These are phyloP conservation scores for Aricia agestis DNA, from an alignment of 1,140 invertebrate species.

Conservation along the genomic window DNA sequence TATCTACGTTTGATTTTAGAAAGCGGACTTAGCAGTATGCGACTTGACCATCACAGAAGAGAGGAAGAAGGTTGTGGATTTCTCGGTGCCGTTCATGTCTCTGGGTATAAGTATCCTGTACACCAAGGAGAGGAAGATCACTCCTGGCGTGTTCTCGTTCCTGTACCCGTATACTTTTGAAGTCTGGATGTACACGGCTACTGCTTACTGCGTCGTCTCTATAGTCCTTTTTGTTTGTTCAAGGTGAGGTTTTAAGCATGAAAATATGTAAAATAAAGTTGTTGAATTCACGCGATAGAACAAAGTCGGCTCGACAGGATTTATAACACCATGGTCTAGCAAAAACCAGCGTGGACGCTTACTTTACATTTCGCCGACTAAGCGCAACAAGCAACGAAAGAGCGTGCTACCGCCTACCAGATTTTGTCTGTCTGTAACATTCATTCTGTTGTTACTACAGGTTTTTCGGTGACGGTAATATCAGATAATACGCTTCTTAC, in stretches of 20 bases:
- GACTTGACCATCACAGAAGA: constrained; percentile 94
- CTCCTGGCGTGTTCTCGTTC: constrained; percentile 86
- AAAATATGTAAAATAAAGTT: too few relatives aligned
- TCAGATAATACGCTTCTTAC: too few relatives aligned
- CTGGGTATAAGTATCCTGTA: constrained; percentile 88
- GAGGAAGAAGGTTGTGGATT: constrained; percentile 89
- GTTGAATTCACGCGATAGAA: neutral
- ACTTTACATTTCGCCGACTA: too few relatives aligned
- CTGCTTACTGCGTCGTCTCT: constrained; percentile 88
- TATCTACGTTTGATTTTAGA: constrained; percentile 67
- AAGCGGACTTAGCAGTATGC: constrained; percentile 92
- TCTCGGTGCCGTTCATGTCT: constrained; percentile 95
- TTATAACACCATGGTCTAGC: too few relatives aligned
- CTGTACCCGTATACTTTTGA: constrained; percentile 87
- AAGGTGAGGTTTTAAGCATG: constrained; percentile 79
- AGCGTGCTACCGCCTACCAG: too few relatives aligned
- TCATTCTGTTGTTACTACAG: too few relatives aligned
- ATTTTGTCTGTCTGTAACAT: too few relatives aligned
- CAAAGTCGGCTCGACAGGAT: too few relatives aligned
- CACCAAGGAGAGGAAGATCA: constrained; percentile 82
- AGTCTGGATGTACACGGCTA: constrained; percentile 91
- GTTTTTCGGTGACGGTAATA: too few relatives aligned
- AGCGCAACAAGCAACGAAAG: too few relatives aligned
- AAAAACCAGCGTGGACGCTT: too few relatives aligned
- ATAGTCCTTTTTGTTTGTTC: constrained; percentile 86